Percentiles rank a stretch among this genome's conserved stretches.
Conservation (phyloP, 2,888 invertebrate species). For the Thereva unica region DNA sequence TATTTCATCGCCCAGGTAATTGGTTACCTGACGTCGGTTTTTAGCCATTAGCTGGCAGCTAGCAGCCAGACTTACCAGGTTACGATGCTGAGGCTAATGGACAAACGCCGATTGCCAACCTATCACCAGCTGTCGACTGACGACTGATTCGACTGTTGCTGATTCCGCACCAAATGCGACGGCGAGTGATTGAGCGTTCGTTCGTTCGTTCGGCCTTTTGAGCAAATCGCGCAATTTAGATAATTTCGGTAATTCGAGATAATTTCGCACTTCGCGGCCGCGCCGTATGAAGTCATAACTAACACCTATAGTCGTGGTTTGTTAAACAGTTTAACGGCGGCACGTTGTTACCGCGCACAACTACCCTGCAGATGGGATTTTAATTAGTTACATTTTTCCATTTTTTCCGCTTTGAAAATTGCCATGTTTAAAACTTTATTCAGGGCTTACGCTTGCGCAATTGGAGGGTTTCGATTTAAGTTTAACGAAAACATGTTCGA, state of each 20-base stretch:
- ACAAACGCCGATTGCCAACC: constrained; percentile 17
- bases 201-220: constrained; percentile 9
- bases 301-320: constrained; percentile 3
- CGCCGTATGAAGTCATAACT: constrained; percentile 21
- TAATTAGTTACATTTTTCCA: too few relatives aligned
- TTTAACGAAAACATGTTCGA: too few relatives aligned
- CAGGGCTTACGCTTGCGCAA: too few relatives aligned
- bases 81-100: constrained; percentile 1
- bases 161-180: neutral
- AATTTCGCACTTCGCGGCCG: constrained; percentile 11
- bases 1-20: constrained; percentile 17
- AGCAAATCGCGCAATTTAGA: constrained; percentile 28
- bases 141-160: constrained; percentile 15
- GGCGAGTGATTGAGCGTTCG: constrained; percentile 10
- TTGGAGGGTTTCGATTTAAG: too few relatives aligned
- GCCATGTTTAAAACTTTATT: too few relatives aligned
- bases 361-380: too few relatives aligned
- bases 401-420: too few relatives aligned
- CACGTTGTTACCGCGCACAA: neutral
- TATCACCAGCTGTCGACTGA: constrained; percentile 21
- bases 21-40: constrained; percentile 13
- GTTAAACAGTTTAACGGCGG: neutral
- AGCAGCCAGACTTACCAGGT: too few relatives aligned
- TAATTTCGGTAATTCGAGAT: constrained; percentile 22
- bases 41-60: neutral